Evolutionary conservation across 2,113 vertebrate genomes (phyloP).

Genomic region (Melanotaenia duboulayi): DNA sequence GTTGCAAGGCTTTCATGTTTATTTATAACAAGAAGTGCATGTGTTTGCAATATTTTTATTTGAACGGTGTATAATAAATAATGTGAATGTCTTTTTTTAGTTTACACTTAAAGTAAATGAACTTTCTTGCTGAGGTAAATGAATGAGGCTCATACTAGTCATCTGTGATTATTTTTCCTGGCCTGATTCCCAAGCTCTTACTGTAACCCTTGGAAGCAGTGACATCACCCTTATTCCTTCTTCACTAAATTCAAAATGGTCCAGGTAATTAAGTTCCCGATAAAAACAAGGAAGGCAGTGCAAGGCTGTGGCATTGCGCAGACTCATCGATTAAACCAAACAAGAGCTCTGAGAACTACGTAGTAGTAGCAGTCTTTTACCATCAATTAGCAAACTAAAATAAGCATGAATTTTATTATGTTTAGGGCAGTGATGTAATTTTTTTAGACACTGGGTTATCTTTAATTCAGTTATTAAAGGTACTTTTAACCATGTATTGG

Average conservation of each 20-base stretch:
- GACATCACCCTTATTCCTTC: constrained; percentile 74
- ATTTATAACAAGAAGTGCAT: constrained; percentile 49
- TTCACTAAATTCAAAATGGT: constrained; percentile 69
- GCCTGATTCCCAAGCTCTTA: constrained; percentile 72
- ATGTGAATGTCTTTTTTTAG: constrained; percentile 46
- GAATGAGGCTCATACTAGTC: constrained; percentile 51
- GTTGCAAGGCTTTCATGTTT: constrained; percentile 33
- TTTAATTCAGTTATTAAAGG: too few relatives aligned
- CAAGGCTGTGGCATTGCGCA: constrained; percentile 71
- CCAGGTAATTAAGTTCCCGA: constrained; percentile 77
- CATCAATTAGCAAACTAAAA: too few relatives aligned
- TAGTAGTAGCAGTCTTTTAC: constrained; percentile 30
- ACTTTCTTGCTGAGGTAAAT: constrained; percentile 50
- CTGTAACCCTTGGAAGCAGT: constrained; percentile 72
- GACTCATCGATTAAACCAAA: constrained; percentile 79
- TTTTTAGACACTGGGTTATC: too few relatives aligned
- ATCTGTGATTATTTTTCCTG: constrained; percentile 65
- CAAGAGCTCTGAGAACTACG: constrained; percentile 46
- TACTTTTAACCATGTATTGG: too few relatives aligned
- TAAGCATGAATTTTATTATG: too few relatives aligned
- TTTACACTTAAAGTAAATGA: constrained; percentile 70
- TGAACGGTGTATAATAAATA: constrained; percentile 61
- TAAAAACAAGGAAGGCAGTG: constrained; percentile 69
- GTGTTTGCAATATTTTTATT: constrained; percentile 64
- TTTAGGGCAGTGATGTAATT: too few relatives aligned